These are phyloP conservation scores for Minunthozetes semirufus DNA, from an alignment of 2,888 invertebrate species.

Conservation along the genomic window DNA sequence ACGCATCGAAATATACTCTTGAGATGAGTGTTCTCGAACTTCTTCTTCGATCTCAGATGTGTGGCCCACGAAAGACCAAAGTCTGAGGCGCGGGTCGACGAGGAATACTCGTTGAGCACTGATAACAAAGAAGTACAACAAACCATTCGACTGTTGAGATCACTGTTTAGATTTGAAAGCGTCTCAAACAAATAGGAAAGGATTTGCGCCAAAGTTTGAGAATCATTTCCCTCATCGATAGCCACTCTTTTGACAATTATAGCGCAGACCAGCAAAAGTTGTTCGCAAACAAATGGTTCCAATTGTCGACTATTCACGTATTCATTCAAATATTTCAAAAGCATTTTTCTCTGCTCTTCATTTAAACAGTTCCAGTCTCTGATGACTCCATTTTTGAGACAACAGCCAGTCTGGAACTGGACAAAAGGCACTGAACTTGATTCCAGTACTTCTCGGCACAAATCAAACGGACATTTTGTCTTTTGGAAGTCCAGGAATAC, in stretches of 20 bases:
- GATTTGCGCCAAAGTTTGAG: slow-evolving; percentile 1
- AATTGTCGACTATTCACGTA: slow-evolving; percentile 55
- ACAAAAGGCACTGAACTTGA: slow-evolving; percentile 61
- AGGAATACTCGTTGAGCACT: slow-evolving; percentile 80
- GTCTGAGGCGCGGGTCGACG: slow-evolving; percentile 73
- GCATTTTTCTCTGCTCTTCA: slow-evolving; percentile 57
- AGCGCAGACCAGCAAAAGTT: slow-evolving; percentile 61
- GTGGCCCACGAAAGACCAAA: slow-evolving; percentile 81
- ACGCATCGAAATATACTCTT: slow-evolving; percentile 63
- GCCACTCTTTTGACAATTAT: slow-evolving; percentile 79
- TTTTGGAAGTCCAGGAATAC: slow-evolving; percentile 74
- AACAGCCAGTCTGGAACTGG: slow-evolving; percentile 75
- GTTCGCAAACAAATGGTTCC: slow-evolving; percentile 68
- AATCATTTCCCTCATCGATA: slow-evolving; percentile 60
- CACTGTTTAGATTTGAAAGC: slow-evolving; percentile 12
- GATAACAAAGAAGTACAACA: slow-evolving; percentile 76
- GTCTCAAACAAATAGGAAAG: slow-evolving; percentile 19
- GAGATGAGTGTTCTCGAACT: slow-evolving; percentile 71
- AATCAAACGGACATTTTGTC: slow-evolving; percentile 68
- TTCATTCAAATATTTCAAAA: slow-evolving; percentile 69
- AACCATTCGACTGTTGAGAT: slow-evolving; percentile 54
- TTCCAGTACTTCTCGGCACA: slow-evolving; percentile 68
- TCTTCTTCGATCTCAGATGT: slow-evolving; percentile 72
- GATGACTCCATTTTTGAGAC: slow-evolving; percentile 71
- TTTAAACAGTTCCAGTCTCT: slow-evolving; percentile 72